Base-by-base conservation (phyloP, 2,113 vertebrate species). In the Odocoileus hemionus region DNA sequence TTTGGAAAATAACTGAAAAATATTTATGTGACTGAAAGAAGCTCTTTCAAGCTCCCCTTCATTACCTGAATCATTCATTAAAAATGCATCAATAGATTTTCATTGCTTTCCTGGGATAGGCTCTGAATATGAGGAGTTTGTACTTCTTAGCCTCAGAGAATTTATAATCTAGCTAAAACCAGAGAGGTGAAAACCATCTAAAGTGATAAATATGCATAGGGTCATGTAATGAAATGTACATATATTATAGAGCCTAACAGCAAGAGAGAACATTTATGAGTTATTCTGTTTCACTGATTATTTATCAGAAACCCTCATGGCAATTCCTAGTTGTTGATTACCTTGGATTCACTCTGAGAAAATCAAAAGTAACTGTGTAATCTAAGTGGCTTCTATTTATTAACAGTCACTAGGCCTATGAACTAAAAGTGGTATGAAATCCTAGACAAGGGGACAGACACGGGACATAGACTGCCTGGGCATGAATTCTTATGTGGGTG, bases 171-270 rank as follows among this genome's bases (percentile, higher is more conserved):
- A 89, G 82, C 82, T 61, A 55, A 91, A 96, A 87, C 79, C 87
- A 96, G 94, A 76, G 47, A 93, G 87, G 87, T 79, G 43, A 96
- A 95, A 94, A 45, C n/a, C 89, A 93, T 70, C 30, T 70, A 19
- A n/a, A 8, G 16, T 70, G 36, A 96, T 98, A 85, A 96, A 97
- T 97, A 97, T 98, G 92, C 45, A 97, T 74, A 50, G 47, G 54
- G 1, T 57, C 57, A 55, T 58, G 8, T 79, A 93, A 95, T 95
- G 60, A 97, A 52, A 97, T 96, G 94, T 10, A 54, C 96, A 95
- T 97, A 64, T 74, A 94, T 97, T 92, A 96, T 54, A 89, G 92
- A 91, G 36, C 43, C 86, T 89, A 43, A 84, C 5, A 74, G 57
- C 79, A 74, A 61, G 96, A 74, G 91, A 67, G 60, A 87, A 80